Conservation (phyloP, 2,797 vertebrate species). For the Chelon auratus region DNA sequence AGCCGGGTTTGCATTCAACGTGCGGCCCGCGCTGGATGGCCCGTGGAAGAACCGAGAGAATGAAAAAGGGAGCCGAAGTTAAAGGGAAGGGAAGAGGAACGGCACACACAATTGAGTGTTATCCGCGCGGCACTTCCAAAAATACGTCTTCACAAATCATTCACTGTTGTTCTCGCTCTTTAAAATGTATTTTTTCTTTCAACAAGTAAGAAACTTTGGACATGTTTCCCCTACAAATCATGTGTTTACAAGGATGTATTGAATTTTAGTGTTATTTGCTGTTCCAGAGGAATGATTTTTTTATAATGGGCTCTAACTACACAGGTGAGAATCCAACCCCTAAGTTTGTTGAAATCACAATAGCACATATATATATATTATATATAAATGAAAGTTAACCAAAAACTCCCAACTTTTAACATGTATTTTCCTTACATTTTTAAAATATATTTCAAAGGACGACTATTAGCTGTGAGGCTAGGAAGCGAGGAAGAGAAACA, state of each 20-base stretch:
- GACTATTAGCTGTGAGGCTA: no score
- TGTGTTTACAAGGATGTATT: neutral
- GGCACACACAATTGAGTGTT: neutral
- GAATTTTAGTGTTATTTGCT: neutral
- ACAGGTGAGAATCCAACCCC: neutral
- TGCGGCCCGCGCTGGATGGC: constrained; percentile 8
- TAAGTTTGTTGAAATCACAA: neutral
- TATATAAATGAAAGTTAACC: no score
- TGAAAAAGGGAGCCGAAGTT: neutral
- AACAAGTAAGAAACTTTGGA: neutral
- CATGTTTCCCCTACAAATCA: neutral
- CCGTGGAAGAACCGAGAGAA: constrained; percentile 2
- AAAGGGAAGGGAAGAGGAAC: neutral
- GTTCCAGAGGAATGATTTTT: neutral
- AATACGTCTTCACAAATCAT: constrained; percentile 7
- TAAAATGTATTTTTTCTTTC: neutral
- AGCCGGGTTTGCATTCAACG: constrained; percentile 51
- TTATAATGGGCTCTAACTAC: neutral
- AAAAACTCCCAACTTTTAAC: no score
- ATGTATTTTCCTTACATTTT: no score
- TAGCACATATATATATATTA: no score
- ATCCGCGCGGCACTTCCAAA: neutral
- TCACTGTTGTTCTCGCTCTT: neutral
- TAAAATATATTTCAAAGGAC: no score
- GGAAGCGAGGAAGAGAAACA: no score